phyloP scores from a whole-genome alignment of 1,140 invertebrate species.

The Leptopilina clavipes region DNA sequence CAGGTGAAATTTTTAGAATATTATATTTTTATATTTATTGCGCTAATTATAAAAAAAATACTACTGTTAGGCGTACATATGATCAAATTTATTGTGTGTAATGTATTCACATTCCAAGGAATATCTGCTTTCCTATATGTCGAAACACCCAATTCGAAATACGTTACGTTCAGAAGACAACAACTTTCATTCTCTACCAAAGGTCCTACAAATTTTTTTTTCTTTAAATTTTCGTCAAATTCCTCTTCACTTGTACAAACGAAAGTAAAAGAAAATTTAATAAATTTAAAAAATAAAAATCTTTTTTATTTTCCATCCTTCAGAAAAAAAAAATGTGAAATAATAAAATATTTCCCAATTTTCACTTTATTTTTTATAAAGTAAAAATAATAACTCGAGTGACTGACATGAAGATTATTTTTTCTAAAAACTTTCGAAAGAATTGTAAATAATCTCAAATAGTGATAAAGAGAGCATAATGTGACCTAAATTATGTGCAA shows the following conservation, averaged over 20 bases:
- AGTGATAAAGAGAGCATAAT: background rate
- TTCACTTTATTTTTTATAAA: no score
- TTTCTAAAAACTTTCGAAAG: background rate
- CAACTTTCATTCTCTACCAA: constrained; percentile 2
- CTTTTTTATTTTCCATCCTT: no score
- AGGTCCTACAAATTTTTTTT: background rate
- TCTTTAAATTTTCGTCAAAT: background rate
- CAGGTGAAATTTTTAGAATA: background rate
- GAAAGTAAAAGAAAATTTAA: no score
- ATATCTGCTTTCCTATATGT: background rate
- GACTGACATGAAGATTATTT: no score
- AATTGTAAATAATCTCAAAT: background rate
- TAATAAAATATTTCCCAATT: no score
- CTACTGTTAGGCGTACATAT: background rate
- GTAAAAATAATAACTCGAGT: no score
- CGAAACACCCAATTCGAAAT: background rate
- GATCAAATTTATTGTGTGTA: background rate
- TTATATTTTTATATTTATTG: background rate
- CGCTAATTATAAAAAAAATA: background rate
- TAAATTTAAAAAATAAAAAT: no score
- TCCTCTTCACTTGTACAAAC: background rate
- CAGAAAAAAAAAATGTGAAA: no score
- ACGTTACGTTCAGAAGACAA: background rate
- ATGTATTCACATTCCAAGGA: background rate
- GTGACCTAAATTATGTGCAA: background rate